Evolutionary conservation across 2,888 invertebrate species (phyloP), one percentile per base, ranked within the genome.

Genomic region (Rotaria magnacalcarata): DNA sequence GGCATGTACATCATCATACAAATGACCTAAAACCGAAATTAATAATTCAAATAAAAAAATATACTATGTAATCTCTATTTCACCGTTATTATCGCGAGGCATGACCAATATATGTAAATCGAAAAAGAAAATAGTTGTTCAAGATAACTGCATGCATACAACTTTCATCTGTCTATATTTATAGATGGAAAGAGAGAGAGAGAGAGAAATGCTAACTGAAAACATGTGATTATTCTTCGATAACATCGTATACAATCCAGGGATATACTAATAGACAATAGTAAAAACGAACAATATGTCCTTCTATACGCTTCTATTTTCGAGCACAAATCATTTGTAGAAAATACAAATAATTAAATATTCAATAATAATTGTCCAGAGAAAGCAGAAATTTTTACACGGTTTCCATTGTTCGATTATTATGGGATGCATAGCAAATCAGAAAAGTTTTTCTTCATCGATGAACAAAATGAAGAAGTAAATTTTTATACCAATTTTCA

Each of bases 11-110:
- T 67, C 67, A 34, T 67, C 67, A 67, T 34, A 67, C 16, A 67
- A 60, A n/a, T 10, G 10, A 34, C 67, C 67, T 67, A 54, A 54
- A 50, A 50, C 5, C 50, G 4, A 50, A 11, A 50, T 50, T 50
- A 50, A 54, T 54, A 21, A 54, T 54, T 54, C 4, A 19, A 54
- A 21, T 54, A 54, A 19, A 50, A 50, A 50, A 8, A 50, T 50
- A 50, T 1, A 50, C 50, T 50, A 50, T 50, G 8, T 50, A 11
- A 50, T 34, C 2, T 34, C n/a, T n/a, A 24, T 60, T n/a, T 67
- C 34, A 67, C 67, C 67, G 34, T 67, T 67, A 67, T 67, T 67
- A n/a, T 67, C 67, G 10, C 67, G 67, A 27, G 67, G 67, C 67
- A 67, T 67, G n/a, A 27, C 16, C 58, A 58, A 58, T n/a, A 58